Evolutionary conservation across 2,797 vertebrate genomes (phyloP).

Genomic region (Acestrorhynchus altus): DNA sequence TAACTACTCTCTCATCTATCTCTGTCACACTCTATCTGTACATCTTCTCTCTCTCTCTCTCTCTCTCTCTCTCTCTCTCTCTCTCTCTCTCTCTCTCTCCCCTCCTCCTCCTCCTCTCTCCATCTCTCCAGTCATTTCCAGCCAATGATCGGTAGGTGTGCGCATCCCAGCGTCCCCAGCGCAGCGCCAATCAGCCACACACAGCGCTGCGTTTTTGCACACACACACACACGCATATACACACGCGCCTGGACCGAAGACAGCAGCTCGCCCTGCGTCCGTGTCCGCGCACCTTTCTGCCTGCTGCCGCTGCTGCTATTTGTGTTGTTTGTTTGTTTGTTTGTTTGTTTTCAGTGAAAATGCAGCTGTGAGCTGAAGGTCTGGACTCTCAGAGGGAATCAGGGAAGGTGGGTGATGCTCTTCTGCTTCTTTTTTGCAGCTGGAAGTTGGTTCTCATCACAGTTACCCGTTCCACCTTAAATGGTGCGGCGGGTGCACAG

Average conservation of each 20-base stretch:
- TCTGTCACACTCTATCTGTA: neutral
- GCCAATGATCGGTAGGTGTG: conserved; percentile 93
- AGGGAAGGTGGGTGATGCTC: neutral
- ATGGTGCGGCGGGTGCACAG: too few relatives aligned
- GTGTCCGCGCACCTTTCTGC: neutral
- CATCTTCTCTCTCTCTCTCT: neutral
- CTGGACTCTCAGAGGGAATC: neutral
- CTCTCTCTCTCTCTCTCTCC: neutral
- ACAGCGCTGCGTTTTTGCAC: conserved; percentile 91
- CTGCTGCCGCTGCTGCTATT: neutral
- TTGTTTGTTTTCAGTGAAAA: neutral
- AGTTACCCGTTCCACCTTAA: too few relatives aligned
- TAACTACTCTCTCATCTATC: neutral
- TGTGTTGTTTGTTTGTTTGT: neutral
- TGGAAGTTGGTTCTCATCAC: too few relatives aligned
- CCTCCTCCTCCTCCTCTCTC: conserved; percentile 49
- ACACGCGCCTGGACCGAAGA: neutral
- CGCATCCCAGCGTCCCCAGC: conserved; percentile 91
- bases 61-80: neutral
- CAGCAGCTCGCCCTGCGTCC: neutral
- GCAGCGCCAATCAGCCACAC: conserved; percentile 90
- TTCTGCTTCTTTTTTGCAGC: neutral
- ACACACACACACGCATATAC: conserved; percentile 68
- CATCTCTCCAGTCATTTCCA: conserved; percentile 82
- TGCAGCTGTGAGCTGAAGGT: neutral